Percentiles rank a stretch among this genome's conserved stretches.
These are phyloP conservation scores for Thelaira solivaga DNA, from an alignment of 2,888 invertebrate genomes.

Conservation along the genomic window DNA sequence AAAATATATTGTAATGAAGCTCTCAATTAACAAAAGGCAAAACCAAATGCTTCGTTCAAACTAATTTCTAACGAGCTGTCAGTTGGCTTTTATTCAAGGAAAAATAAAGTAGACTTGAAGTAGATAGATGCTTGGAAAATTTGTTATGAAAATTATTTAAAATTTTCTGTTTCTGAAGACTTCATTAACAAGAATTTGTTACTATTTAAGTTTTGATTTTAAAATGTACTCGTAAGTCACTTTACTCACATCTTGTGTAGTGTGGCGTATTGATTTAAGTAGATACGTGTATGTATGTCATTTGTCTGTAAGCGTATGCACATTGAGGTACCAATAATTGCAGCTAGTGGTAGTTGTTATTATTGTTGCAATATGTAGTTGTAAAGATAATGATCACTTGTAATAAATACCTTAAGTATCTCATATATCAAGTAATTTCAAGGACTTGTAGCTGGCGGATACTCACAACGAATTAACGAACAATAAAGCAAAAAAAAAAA, in stretches of 20 bases:
- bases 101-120: no score
- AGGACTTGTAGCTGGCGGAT: slow-evolving; percentile 69
- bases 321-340: slow-evolving; percentile 33
- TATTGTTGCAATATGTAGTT: slow-evolving; percentile 32
- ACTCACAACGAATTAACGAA: slow-evolving; percentile 20
- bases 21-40: no score
- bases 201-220: no score
- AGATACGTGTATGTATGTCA: slow-evolving; percentile 25
- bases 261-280: slow-evolving; percentile 8
- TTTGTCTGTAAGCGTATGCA: slow-evolving; percentile 30
- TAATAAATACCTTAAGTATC: slow-evolving; percentile 75
- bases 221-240: no score
- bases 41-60: no score
- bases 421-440: slow-evolving; percentile 65
- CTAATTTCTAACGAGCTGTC: no score
- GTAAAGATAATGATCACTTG: slow-evolving; percentile 72
- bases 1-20: no score
- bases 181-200: no score
- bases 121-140: no score
- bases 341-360: slow-evolving; percentile 19
- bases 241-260: neutral
- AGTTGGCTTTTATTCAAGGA: no score
- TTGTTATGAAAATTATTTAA: no score
- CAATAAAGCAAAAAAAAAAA: slow-evolving; percentile 3
- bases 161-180: no score